These are phyloP conservation scores for Marisa cornuarietis DNA, from an alignment of 1,140 invertebrate species.

Conservation along the genomic window DNA sequence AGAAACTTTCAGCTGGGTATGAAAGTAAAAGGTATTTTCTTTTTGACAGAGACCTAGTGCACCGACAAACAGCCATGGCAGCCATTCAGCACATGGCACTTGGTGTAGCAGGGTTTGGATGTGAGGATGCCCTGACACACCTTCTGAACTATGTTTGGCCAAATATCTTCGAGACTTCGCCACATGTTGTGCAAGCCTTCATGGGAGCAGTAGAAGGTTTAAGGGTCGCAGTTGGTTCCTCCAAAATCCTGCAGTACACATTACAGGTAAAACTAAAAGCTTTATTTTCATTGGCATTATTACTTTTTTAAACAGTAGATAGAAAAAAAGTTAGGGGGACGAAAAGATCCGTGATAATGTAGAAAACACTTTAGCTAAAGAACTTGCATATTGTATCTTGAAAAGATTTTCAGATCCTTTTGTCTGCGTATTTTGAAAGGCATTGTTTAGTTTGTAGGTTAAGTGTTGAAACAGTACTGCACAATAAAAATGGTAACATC, in stretches of 20 bases:
- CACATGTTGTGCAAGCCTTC: constrained; percentile 99
- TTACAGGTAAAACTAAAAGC: constrained; percentile 76
- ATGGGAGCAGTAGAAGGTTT: constrained; percentile 99
- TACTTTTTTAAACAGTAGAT: too few species aligned
- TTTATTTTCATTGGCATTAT: too few species aligned
- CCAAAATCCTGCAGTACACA: constrained; percentile 95
- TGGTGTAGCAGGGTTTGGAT: constrained; percentile 98
- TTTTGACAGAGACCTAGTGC: constrained; percentile 89
- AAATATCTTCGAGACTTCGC: constrained; percentile 99
- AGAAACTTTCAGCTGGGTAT: too few species aligned
- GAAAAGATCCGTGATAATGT: too few species aligned
- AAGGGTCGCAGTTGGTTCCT: constrained; percentile 92
- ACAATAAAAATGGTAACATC: too few species aligned
- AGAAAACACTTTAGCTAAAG: too few species aligned
- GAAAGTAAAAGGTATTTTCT: neutral
- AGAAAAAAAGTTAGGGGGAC: too few species aligned
- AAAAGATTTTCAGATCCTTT: too few species aligned
- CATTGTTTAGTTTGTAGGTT: too few species aligned
- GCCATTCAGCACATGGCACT: constrained; percentile 99
- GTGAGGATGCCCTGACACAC: constrained; percentile 97
- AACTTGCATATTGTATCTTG: too few species aligned
- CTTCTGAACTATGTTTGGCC: constrained; percentile 99
- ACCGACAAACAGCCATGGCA: constrained; percentile 97
- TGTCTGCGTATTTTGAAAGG: too few species aligned
- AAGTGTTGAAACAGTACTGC: too few species aligned